phyloP scores from a whole-genome alignment of 2,113 vertebrate genomes.

The Eonycteris spelaea region DNA sequence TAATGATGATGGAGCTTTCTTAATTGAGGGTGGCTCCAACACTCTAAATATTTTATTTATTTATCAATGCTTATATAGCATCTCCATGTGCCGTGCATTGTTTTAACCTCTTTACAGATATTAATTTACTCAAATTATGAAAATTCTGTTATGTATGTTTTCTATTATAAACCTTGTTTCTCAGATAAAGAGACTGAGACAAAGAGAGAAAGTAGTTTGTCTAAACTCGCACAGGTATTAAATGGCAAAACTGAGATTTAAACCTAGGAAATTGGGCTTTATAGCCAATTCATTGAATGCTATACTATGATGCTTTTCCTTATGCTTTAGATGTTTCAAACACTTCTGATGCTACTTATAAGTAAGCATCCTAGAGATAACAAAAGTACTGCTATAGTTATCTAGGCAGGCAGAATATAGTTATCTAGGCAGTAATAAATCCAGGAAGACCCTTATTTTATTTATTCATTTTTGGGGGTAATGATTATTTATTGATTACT shows the following conservation, averaged over 20 bases:
- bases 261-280: background rate
- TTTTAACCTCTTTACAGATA: constrained; percentile 1
- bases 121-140: background rate
- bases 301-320: background rate
- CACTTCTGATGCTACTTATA: background rate
- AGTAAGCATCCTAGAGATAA: background rate
- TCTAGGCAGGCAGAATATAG: background rate
- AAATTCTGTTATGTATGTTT: background rate
- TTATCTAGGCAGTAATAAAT: background rate
- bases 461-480: background rate
- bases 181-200: background rate
- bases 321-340: background rate
- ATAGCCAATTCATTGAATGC: background rate
- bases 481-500: background rate
- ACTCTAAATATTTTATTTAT: constrained; percentile 5
- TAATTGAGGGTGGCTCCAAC: background rate
- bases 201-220: background rate
- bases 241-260: background rate
- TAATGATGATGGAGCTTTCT: background rate
- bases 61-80: background rate
- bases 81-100: background rate
- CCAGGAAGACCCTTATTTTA: background rate
- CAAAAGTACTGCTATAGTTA: background rate
- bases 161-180: background rate
- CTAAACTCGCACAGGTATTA: background rate